Base-by-base conservation (phyloP, 2,113 vertebrate species). In the Pseudorasbora parva region DNA sequence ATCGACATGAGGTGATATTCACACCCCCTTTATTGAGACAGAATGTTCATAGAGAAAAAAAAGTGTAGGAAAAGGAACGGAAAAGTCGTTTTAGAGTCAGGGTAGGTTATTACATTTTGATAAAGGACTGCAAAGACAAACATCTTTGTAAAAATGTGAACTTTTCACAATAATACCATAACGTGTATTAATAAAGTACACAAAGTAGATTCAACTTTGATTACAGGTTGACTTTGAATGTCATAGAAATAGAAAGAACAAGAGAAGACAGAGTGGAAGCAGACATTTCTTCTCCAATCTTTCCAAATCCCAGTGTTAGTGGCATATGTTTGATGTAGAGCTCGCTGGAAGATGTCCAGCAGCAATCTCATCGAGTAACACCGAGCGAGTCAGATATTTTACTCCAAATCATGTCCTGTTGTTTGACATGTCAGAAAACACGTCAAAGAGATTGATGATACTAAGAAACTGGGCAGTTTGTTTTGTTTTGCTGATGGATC, bases 401-500 rank as follows among this genome's bases (percentile, higher is more conserved):
- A 57, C 12, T 69, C 47, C 8, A 1, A 79, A 60, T 54, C 60
- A 0, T 56, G 27, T 56, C 27, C 8, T 64, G 43, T 43, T 19
- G 78, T 66, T 43, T 59, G 60, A 33, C 5, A 25, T 37, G 43
- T n/a, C 64, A 59, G 30, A 41, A 77, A 82, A 73, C 45, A 84
- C 15, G 30, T 41, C 23, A 68, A 30, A 81, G 25, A 81, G 8
- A 75, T 25, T 54, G 30, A n/a, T 37, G 83, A 66, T 54, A 45
- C 56, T 14, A 33, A 37, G 68, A 30, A 43, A 56, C n/a, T 25
- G 7, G 64, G 21, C 8, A 76, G 43, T 37, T 15, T 41, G 81
- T 49, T n/a, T 17, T 49, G 85, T 49, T 83, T 59, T 21, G 57
- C 23, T 45, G 75, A 78, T 76, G 76, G 49, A 84, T 69, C 62